phyloP scores from a whole-genome alignment of 2,888 invertebrate genomes.

The Trachelus iudaicus region DNA sequence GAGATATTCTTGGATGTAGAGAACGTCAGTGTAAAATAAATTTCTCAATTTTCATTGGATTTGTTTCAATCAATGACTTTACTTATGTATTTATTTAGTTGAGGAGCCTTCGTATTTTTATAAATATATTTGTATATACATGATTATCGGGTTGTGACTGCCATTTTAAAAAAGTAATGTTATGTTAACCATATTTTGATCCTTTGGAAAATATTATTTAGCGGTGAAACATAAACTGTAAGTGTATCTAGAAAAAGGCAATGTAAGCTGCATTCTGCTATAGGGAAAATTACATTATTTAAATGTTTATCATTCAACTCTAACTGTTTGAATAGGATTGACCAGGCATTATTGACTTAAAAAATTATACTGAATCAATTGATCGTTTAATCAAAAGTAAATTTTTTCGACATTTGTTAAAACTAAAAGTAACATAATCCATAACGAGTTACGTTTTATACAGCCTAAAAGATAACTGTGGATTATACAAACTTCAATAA shows the following conservation, averaged over 20 bases:
- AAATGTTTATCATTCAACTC: neutral
- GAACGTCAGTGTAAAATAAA: neutral
- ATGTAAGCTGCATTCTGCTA: neutral
- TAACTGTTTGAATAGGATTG: neutral
- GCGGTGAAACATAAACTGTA: neutral
- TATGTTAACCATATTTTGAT: neutral
- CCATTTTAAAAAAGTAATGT: neutral
- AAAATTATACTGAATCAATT: neutral
- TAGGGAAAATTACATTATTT: neutral
- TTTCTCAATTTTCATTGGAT: neutral
- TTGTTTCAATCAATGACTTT: neutral
- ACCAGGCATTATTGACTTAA: neutral
- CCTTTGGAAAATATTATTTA: neutral
- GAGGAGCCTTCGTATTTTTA: neutral
- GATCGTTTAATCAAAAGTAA: neutral
- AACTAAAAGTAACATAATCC: neutral
- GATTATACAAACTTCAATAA: neutral
- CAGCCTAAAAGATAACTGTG: neutral
- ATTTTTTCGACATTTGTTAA: neutral
- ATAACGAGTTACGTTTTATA: conserved; percentile 2
- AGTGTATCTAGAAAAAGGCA: neutral
- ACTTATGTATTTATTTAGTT: neutral
- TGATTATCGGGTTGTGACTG: neutral
- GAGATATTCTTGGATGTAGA: conserved; percentile 11
- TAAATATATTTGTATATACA: neutral